These are phyloP conservation scores for Tenebrosternarchus preto DNA, from an alignment of 2,113 vertebrate genomes.

Conservation along the genomic window DNA sequence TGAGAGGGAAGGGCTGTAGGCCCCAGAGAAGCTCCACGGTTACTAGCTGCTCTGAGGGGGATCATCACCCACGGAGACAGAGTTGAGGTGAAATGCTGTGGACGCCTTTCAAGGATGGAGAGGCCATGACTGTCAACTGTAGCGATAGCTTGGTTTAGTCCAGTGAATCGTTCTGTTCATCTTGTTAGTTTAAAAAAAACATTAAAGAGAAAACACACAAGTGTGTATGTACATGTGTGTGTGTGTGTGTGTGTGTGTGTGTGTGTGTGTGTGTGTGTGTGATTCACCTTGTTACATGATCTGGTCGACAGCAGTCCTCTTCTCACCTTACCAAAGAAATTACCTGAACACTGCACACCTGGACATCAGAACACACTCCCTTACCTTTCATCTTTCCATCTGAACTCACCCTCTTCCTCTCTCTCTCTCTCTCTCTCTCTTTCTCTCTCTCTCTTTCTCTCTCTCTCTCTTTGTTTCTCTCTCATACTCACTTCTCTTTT, in stretches of 20 bases:
- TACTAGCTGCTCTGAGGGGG: no score
- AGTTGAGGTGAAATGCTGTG: background rate
- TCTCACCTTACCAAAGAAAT: constrained; percentile 24
- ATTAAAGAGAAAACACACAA: background rate
- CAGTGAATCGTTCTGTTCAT: background rate
- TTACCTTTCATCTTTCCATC: constrained; percentile 26
- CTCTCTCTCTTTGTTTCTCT: constrained; percentile 19
- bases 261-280: constrained; percentile 22
- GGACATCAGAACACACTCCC: constrained; percentile 10
- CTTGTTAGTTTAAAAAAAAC: background rate
- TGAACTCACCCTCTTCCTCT: constrained; percentile 8
- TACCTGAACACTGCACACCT: constrained; percentile 36
- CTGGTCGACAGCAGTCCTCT: constrained; percentile 13
- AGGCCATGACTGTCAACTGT: background rate
- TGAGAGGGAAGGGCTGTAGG: background rate
- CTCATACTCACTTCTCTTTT: constrained; percentile 5
- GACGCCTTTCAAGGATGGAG: constrained; percentile 4
- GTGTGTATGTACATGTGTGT: background rate
- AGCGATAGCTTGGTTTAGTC: background rate
- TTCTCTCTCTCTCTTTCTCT: constrained; percentile 8
- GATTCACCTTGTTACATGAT: constrained; percentile 41
- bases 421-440: constrained; percentile 7
- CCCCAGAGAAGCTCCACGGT: background rate
- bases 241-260: constrained; percentile 17
- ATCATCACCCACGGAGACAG: no score